phyloP scores from a whole-genome alignment of 2,888 invertebrate genomes.

The Platycheirus albimanus region DNA sequence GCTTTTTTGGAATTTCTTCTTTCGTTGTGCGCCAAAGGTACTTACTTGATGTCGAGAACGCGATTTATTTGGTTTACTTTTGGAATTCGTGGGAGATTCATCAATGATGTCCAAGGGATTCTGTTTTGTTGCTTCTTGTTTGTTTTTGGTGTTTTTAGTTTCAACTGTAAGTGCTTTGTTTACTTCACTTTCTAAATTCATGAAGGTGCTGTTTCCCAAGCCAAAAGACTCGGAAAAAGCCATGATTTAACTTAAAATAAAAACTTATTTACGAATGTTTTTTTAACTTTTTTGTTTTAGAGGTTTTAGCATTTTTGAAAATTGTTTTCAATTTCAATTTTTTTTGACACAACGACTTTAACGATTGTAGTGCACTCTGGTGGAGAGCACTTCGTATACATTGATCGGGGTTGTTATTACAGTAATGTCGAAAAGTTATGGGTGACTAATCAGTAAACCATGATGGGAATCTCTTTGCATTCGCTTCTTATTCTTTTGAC shows the following conservation, averaged over 20 bases:
- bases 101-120: constrained; percentile 77
- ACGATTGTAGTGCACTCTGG: not conserved
- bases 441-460: no score
- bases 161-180: constrained; percentile 73
- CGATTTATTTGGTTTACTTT: constrained; percentile 59
- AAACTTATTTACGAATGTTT: no score
- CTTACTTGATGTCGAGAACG: constrained; percentile 61
- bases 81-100: constrained; percentile 79
- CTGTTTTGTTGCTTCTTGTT: constrained; percentile 11
- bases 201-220: constrained; percentile 80
- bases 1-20: constrained; percentile 74
- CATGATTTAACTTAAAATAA: constrained; percentile 74
- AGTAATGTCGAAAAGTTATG: no score
- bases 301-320: constrained; percentile 10
- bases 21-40: constrained; percentile 40
- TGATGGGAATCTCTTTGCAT: no score
- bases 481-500: no score
- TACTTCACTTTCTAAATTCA: constrained; percentile 78
- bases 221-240: constrained; percentile 81
- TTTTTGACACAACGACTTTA: constrained; percentile 36
- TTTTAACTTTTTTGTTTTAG: no score
- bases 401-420: not conserved
- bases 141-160: constrained; percentile 22
- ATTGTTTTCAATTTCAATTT: not conserved
- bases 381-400: not conserved